Percentiles rank a stretch among this genome's conserved stretches.
Evolutionary conservation across 2,888 invertebrate species (phyloP).

Genomic region (Scaptomyza caliginosa): DNA sequence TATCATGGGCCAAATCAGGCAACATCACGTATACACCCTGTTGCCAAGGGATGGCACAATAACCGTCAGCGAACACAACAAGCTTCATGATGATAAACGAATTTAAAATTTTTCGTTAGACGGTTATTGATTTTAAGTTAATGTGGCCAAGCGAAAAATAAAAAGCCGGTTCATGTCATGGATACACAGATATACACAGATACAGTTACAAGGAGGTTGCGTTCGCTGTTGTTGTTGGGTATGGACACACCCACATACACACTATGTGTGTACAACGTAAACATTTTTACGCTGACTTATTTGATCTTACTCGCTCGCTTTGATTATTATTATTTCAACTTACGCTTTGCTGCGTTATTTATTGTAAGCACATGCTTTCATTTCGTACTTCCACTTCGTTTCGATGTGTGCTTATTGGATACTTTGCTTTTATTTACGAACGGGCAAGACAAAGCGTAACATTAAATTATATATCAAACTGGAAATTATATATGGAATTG

Average conservation of each 20-base stretch:
- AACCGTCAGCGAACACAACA: constrained; percentile 18
- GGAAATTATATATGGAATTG: constrained; percentile 34
- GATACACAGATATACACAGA: constrained; percentile 19
- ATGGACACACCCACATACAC: not conserved
- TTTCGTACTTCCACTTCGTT: constrained; percentile 5
- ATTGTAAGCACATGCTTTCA: constrained; percentile 20
- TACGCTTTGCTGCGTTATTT: constrained; percentile 29
- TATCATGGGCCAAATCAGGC: constrained; percentile 39
- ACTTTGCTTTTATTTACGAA: constrained; percentile 44
- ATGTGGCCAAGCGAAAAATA: constrained; percentile 46
- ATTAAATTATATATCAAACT: constrained; percentile 36
- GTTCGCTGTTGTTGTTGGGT: constrained; percentile 18
- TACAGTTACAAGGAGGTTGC: constrained; percentile 25
- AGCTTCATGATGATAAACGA: constrained; percentile 44
- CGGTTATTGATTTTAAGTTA: constrained; percentile 67
- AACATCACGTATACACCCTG: constrained; percentile 63
- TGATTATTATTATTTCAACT: constrained; percentile 36
- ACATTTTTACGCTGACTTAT: constrained; percentile 16
- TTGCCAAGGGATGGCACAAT: constrained; percentile 33
- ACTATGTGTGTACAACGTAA: constrained; percentile 30
- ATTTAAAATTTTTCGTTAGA: constrained; percentile 60
- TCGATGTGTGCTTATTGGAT: not conserved
- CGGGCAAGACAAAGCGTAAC: constrained; percentile 28
- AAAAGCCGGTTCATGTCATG: constrained; percentile 35
- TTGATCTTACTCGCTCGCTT: constrained; percentile 24